Percentiles rank a stretch among this genome's conserved stretches.
Conservation (phyloP, 2,888 invertebrate genomes). For the Anthoptus insignis region DNA sequence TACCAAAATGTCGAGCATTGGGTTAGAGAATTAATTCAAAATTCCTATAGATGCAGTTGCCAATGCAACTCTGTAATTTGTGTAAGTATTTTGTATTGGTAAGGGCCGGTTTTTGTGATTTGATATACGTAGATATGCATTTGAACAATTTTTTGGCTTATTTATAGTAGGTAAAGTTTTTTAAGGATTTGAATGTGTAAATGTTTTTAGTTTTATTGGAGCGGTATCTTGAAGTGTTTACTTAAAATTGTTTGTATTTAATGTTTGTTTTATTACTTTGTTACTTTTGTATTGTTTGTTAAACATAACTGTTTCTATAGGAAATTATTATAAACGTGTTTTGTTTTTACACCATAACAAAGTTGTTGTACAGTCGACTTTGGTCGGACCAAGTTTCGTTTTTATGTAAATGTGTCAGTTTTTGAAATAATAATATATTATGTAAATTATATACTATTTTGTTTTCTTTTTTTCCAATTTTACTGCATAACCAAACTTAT, state of each 20-base stretch:
- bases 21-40: slow-evolving; percentile 13
- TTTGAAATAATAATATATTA: slow-evolving; percentile 79
- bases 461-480: slow-evolving; percentile 59
- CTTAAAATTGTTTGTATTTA: neutral
- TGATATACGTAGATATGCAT: slow-evolving; percentile 15
- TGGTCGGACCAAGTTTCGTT: slow-evolving; percentile 81
- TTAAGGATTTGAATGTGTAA: neutral
- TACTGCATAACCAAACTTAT: too few species aligned
- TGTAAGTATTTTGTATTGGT: slow-evolving; percentile 14
- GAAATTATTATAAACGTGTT: slow-evolving; percentile 17
- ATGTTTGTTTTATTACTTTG: neutral
- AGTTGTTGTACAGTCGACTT: slow-evolving; percentile 73
- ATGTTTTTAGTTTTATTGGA: neutral
- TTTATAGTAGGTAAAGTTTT: slow-evolving; percentile 1
- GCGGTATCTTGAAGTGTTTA: neutral
- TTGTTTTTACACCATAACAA: slow-evolving; percentile 46
- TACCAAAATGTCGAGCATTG: slow-evolving; percentile 28
- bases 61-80: slow-evolving; percentile 21
- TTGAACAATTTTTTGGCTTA: neutral
- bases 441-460: slow-evolving; percentile 72
- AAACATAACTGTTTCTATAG: slow-evolving; percentile 31
- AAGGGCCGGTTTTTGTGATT: slow-evolving; percentile 9
- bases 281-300: slow-evolving; percentile 1
- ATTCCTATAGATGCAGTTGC: slow-evolving; percentile 48
- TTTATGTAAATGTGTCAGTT: slow-evolving; percentile 75